Evolutionary conservation across 2,113 vertebrate species (phyloP).

Genomic region (Rhagologus leucostigma): DNA sequence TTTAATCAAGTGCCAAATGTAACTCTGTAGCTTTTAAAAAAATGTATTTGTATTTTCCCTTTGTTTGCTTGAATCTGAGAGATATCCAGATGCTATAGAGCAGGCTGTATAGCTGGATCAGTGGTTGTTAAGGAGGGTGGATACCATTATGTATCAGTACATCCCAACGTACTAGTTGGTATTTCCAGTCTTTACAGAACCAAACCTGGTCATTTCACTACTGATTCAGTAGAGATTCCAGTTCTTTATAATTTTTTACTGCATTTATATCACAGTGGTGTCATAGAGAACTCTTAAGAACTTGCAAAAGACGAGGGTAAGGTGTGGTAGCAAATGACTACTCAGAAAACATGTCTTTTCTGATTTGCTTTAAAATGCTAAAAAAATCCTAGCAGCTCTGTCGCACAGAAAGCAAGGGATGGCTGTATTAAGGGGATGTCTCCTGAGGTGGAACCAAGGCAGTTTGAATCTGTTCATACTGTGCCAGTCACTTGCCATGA

Average conservation of each 20-base stretch:
- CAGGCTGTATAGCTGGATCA: background rate
- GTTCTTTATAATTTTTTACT: background rate
- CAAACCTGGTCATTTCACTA: background rate
- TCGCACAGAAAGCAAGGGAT: background rate
- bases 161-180: background rate
- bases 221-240: background rate
- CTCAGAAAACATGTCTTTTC: background rate
- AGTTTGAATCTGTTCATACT: background rate
- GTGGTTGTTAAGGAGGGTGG: background rate
- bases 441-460: background rate
- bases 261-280: background rate
- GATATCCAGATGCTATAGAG: background rate
- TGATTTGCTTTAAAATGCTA: background rate
- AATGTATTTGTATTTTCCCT: background rate
- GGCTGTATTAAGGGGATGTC: background rate
- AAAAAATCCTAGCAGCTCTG: background rate
- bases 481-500: background rate
- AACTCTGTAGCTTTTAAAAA: background rate
- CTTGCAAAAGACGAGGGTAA: background rate
- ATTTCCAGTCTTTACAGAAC: background rate
- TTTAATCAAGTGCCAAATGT: background rate
- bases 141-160: background rate
- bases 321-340: background rate
- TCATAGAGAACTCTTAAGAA: background rate
- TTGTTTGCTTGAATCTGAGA: background rate